Base-by-base conservation (phyloP, 2,113 vertebrate species). In the Ammospiza nelsoni region DNA sequence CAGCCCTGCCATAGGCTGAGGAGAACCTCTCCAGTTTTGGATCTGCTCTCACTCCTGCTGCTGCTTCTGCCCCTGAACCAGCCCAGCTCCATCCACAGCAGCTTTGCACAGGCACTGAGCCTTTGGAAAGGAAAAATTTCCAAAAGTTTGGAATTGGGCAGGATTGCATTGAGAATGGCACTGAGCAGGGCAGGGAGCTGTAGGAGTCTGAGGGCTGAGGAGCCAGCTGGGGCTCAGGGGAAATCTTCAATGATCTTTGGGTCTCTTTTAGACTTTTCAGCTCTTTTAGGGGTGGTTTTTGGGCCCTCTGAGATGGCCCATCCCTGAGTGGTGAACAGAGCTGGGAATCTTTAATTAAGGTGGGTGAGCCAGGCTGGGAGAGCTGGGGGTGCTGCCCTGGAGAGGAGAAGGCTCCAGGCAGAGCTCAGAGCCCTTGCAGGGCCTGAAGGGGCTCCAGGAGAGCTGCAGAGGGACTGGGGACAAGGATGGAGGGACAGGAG, bases 241-340 rank as follows among this genome's bases (percentile, higher is more conserved):
- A 65, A 52, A 18, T 41, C 49, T 28, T 2, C 0, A 16, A 55
- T 0, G 2, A 9, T 12, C 31, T 35, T 23, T 29, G 41, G n/a
- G 43, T 48, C n/a, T 41, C 5, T 67, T 68, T 25, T 12, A 19
- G 22, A 9, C 5, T 9, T 48, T 79, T 21, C 2, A 4, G 77
- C 5, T 18, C 3, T 7, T 65, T 66, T 66, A 14, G 22, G 59
- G 11, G 62, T 0, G 5, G 62, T 25, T 79, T 58, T 16, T 24
- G 55, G 24, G 22, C 9, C 48, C 39, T 2, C 7, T 6, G 75
- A 55, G 27, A 4, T 48, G 59, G 28, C 41, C 35, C 71, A 37
- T 31, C 29, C 71, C 11, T 2, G 33, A 80, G 61, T 1, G 21
- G 0, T 7, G 69, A 71, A 15, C 18, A 1, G 33, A 58, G 24